phyloP scores from a whole-genome alignment of 2,797 vertebrate genomes.

The Potorous gilbertii region DNA sequence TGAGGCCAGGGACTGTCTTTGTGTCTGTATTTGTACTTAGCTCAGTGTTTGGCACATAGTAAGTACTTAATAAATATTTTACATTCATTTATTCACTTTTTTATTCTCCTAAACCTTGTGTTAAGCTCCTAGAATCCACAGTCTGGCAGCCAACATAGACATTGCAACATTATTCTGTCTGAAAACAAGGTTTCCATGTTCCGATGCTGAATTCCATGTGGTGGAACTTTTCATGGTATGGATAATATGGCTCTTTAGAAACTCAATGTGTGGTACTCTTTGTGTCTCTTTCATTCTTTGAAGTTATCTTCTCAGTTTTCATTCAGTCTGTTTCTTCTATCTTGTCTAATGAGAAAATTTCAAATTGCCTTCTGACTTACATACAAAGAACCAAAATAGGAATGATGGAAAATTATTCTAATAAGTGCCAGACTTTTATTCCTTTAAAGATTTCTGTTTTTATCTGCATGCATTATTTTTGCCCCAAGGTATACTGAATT shows the following conservation, averaged over 20 bases:
- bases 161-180: background rate
- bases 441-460: constrained; percentile 30
- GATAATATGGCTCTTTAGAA: constrained; percentile 11
- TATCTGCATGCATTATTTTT: constrained; percentile 59
- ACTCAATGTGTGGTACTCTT: background rate
- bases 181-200: background rate
- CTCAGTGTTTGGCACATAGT: background rate
- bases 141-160: background rate
- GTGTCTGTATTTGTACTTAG: background rate
- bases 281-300: background rate
- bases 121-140: background rate
- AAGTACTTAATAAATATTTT: background rate
- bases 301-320: constrained; percentile 44
- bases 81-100: background rate
- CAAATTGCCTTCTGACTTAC: background rate
- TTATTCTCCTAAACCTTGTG: background rate
- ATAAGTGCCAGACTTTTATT: constrained; percentile 12
- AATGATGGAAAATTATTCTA: constrained; percentile 39
- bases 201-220: constrained; percentile 12
- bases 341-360: constrained; percentile 41
- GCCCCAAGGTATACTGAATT: constrained; percentile 17
- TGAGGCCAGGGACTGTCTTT: background rate
- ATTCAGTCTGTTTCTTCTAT: constrained; percentile 64
- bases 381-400: constrained; percentile 13
- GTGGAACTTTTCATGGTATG: constrained; percentile 23